Base-by-base conservation (phyloP, 2,888 invertebrate species). In the Oxycera nigricornis region DNA sequence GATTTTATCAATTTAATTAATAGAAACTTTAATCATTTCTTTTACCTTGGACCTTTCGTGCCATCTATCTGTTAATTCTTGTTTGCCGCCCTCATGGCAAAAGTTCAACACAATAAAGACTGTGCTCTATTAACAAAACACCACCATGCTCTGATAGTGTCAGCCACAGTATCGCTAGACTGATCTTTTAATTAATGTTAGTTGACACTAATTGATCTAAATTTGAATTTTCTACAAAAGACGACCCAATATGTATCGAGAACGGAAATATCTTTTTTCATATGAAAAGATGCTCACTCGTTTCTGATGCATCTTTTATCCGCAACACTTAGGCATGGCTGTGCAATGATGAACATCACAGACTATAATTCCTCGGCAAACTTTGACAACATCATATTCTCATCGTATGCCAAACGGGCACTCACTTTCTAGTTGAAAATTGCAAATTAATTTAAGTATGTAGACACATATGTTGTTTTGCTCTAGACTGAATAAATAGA, bases 201-300 rank as follows among this genome's bases (percentile, higher is more conserved):
- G 65, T 65, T 65, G 65, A 65, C 65, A 65, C 41, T 41, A 65
- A 65, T 65, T 65, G 65, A 65, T n/a, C 65, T 65, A 22, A 65
- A 65, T 65, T 65, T 65, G 65, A 65, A 65, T 41, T 65, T 22
- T 20, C 39, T 24, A 1, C 41, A 41, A 39, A 17, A 2, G 20
- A 61, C 55, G 24, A 24, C 11, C 7, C 4, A 55, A 4, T 9
- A 55, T 6, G 50, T 17, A 50, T 14, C 17, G 50, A 55, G 55
- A 55, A 55, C 55, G 55, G 55, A 55, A 55, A 55, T 55, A 20
- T 55, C 22, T 24, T 55, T 55, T 24, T 20, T 24, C 46, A 11
- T 11, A 7, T 46, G 6, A 9, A 55, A 55, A 55, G 39, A 22
- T 50, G 17, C 50, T 9, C 24, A 20, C 55, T 22, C 20, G 24